phyloP scores from a whole-genome alignment of 1,140 invertebrate genomes.

The Drosophila punjabiensis region DNA sequence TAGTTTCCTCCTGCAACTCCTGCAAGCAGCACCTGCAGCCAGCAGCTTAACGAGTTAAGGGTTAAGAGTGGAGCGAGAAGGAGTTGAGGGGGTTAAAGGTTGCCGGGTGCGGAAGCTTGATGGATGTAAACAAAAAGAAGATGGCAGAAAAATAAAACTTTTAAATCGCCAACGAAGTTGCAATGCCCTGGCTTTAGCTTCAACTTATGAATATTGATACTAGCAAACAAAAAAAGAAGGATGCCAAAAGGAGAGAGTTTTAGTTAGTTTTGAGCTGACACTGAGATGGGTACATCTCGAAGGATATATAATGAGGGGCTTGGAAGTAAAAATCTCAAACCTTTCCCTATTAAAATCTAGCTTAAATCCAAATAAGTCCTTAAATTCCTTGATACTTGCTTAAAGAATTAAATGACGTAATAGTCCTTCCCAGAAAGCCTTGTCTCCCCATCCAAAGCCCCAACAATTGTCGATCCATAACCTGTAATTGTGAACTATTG shows the following conservation, averaged over 20 bases:
- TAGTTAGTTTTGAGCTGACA: not conserved
- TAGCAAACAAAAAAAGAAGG: not conserved
- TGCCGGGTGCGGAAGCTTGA: constrained; percentile 13
- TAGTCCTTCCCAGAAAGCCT: not conserved
- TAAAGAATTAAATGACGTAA: not conserved
- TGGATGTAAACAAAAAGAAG: constrained; percentile 36
- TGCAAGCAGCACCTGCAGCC: constrained; percentile 3
- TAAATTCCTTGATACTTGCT: not conserved
- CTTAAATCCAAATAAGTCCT: not conserved
- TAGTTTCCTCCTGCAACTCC: constrained; percentile 23
- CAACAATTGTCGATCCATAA: constrained; percentile 2
- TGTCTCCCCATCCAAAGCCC: not conserved
- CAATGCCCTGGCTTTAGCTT: constrained; percentile 12
- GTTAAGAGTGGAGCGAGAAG: not conserved
- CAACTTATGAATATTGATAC: constrained; percentile 36
- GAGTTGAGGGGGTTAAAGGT: not conserved
- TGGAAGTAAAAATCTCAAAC: too few relatives aligned
- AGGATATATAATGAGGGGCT: not conserved
- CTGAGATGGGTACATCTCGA: not conserved
- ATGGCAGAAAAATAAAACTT: constrained; percentile 20
- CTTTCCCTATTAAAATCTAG: not conserved
- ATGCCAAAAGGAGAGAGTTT: not conserved
- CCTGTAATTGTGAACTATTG: constrained; percentile 24
- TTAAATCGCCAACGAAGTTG: constrained; percentile 11
- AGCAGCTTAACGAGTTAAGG: constrained; percentile 35